Conservation (phyloP, 2,888 invertebrate species). For the Machimus atricapillus region DNA sequence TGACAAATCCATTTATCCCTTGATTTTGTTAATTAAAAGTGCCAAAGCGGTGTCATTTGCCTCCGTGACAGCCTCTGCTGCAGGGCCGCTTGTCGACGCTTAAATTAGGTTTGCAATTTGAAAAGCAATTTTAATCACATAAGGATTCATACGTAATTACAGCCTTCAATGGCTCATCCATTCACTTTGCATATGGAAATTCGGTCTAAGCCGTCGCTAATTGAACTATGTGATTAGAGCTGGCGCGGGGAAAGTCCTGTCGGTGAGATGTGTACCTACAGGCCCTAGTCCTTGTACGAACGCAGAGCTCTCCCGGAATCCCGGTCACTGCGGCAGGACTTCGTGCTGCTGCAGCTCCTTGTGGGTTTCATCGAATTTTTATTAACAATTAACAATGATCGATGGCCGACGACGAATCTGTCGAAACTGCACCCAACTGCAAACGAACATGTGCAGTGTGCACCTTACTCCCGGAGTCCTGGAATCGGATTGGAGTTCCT, state of each 20-base stretch:
- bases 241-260: not conserved
- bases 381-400: conserved; percentile 32
- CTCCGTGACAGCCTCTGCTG: not conserved
- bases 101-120: conserved; percentile 17
- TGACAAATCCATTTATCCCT: not conserved
- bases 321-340: not conserved
- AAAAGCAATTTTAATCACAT: conserved; percentile 24
- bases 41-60: not conserved
- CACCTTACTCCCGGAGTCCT: not conserved
- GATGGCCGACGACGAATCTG: not conserved
- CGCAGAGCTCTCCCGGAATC: not conserved
- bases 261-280: not conserved
- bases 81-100: not conserved
- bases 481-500: not conserved
- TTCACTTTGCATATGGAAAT: conserved; percentile 1
- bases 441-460: not conserved
- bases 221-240: not conserved
- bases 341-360: not conserved
- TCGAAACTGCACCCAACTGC: not conserved
- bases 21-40: conserved; percentile 3
- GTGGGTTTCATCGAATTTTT: conserved; percentile 8
- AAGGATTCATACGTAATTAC: conserved; percentile 24
- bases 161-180: not conserved
- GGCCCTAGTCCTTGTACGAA: not conserved
- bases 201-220: not conserved